Evolutionary conservation across 2,797 vertebrate species (phyloP).

Genomic region (Bovichtus diacanthus): DNA sequence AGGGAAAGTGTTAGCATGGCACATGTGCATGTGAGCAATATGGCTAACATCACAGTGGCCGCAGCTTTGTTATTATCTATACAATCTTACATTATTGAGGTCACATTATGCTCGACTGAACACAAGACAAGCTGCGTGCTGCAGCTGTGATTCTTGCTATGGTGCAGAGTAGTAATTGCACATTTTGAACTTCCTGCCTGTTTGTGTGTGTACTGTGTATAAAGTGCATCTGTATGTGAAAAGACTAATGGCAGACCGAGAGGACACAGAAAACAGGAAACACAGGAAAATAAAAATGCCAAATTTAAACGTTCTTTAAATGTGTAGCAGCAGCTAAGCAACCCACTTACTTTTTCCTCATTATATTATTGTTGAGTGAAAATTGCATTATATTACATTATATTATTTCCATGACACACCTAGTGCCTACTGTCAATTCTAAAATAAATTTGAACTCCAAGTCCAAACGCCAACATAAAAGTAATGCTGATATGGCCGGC

Average conservation of each 20-base stretch:
- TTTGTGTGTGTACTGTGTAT: not conserved
- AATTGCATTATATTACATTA: not conserved
- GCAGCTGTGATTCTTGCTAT: not conserved
- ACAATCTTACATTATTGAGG: not conserved
- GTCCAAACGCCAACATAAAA: not conserved
- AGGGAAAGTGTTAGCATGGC: not conserved
- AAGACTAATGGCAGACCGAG: not conserved
- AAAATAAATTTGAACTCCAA: not conserved
- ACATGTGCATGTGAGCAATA: not conserved
- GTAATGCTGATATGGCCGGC: not conserved
- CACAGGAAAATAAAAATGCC: not conserved
- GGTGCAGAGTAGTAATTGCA: not conserved
- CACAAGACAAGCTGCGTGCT: not conserved
- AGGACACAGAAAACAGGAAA: not conserved
- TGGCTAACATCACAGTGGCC: not conserved
- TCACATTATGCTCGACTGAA: not conserved
- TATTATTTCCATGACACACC: no score
- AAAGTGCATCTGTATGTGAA: not conserved
- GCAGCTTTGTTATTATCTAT: not conserved
- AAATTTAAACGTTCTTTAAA: not conserved
- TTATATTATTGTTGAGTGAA: not conserved
- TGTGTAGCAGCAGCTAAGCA: not conserved
- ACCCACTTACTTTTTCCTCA: not conserved
- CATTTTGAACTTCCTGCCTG: not conserved
- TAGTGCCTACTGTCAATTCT: not conserved